Percentiles rank a stretch among this genome's conserved stretches.
These are phyloP conservation scores for Ceyx erithaca DNA, from an alignment of 2,797 vertebrate species.

Conservation along the genomic window DNA sequence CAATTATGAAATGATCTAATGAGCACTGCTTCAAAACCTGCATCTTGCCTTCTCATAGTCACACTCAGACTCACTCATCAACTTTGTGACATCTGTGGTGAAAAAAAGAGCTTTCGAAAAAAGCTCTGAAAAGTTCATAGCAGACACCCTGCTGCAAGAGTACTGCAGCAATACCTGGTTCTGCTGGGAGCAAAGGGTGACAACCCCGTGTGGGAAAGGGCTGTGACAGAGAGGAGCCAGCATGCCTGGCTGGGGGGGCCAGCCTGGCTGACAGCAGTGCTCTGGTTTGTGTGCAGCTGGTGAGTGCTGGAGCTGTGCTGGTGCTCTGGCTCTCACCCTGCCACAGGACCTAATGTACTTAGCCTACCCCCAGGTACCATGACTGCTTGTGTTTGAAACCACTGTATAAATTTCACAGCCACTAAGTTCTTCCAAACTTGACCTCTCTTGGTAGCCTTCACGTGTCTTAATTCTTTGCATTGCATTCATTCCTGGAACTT, in stretches of 20 bases:
- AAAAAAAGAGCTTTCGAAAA: neutral
- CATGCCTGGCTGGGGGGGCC: rapidly evolving
- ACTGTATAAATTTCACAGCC: neutral
- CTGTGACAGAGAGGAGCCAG: neutral
- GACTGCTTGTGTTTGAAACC: neutral
- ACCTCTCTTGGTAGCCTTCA: neutral
- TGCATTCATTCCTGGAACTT: neutral
- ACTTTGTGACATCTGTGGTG: neutral
- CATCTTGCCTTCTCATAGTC: neutral
- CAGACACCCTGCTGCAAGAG: neutral
- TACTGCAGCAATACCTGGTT: neutral
- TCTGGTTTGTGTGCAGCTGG: no score
- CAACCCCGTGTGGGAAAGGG: neutral
- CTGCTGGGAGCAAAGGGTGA: neutral
- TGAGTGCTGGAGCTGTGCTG: neutral
- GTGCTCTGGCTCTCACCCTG: neutral
- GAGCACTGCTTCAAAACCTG: neutral
- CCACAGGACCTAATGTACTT: neutral
- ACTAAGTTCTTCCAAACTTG: neutral
- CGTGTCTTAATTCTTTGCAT: neutral
- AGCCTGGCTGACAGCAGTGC: neutral
- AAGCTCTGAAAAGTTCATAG: neutral
- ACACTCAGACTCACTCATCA: neutral
- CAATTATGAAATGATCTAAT: neutral
- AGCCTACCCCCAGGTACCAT: neutral